Conservation (phyloP, 1,140 invertebrate genomes). For the Sycophila sp. region DNA sequence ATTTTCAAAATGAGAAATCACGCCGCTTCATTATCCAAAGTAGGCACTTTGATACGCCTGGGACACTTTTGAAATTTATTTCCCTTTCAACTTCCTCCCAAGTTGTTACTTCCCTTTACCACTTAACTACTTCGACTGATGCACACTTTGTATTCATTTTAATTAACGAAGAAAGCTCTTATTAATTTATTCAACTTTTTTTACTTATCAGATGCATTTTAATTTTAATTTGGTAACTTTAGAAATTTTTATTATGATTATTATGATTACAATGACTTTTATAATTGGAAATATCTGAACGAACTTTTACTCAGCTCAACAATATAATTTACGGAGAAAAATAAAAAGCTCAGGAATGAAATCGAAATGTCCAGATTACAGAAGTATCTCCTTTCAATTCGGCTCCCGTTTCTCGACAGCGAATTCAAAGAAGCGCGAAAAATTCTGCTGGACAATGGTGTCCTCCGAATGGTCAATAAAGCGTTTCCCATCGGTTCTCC, state of each 20-base stretch:
- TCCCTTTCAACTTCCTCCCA: neutral
- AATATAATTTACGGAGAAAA: too few species aligned
- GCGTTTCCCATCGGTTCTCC: too few species aligned
- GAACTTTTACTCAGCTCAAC: too few species aligned
- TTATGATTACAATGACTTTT: too few species aligned
- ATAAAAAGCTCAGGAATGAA: too few species aligned
- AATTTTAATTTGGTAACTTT: too few species aligned
- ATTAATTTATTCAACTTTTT: too few species aligned
- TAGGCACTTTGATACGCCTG: constrained; percentile 6
- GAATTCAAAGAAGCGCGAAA: neutral
- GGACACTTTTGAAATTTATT: constrained; percentile 10
- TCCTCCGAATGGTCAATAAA: constrained; percentile 14
- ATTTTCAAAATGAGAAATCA: constrained; percentile 31
- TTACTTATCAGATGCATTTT: too few species aligned
- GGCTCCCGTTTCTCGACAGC: neutral
- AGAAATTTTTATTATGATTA: too few species aligned
- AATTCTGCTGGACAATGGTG: constrained; percentile 12
- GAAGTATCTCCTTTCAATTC: neutral
- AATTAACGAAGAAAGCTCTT: too few species aligned
- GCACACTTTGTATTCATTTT: neutral
- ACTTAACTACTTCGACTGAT: neutral
- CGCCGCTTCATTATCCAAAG: constrained; percentile 30
- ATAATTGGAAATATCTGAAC: too few species aligned
- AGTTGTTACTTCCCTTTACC: constrained; percentile 7
- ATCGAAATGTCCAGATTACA: neutral